These are phyloP conservation scores for Manis javanica DNA, from an alignment of 2,797 vertebrate species.

Conservation along the genomic window DNA sequence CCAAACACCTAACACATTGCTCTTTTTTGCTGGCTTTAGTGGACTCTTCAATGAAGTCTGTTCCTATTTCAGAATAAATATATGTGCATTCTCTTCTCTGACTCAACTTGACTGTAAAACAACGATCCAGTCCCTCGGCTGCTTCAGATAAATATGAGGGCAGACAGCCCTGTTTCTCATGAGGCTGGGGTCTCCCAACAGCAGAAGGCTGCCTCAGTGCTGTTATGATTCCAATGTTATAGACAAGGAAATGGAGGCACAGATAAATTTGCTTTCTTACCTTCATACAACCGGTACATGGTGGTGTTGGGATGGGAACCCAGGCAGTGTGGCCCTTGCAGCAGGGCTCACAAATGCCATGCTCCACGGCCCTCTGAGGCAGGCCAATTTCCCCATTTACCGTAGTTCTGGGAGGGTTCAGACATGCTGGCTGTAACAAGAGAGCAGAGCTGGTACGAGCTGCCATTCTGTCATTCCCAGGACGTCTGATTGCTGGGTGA, in stretches of 20 bases:
- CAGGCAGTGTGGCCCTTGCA: neutral
- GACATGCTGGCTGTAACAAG: neutral
- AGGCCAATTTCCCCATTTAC: neutral
- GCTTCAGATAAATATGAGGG: neutral
- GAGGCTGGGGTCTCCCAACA: neutral
- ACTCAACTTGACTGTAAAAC: neutral
- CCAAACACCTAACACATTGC: constrained; percentile 1
- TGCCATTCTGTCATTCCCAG: accelerated
- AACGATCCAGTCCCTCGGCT: neutral
- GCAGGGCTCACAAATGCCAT: neutral
- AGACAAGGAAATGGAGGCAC: neutral
- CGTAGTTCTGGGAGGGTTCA: neutral
- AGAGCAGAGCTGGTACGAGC: neutral
- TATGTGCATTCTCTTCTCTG: neutral
- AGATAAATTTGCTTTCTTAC: neutral
- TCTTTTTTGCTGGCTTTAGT: constrained; percentile 50
- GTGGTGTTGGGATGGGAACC: neutral
- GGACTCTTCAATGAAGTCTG: neutral
- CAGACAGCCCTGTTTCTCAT: no score
- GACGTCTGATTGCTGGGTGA: neutral
- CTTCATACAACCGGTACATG: neutral
- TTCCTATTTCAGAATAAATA: constrained; percentile 46
- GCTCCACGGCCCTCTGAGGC: accelerated
- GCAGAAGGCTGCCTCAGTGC: neutral
- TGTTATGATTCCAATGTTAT: neutral